A percentile compares a stretch with the other conserved stretches of the same genome.
phyloP scores from a whole-genome alignment of 2,113 vertebrate genomes.

The Syngnathus floridae region DNA sequence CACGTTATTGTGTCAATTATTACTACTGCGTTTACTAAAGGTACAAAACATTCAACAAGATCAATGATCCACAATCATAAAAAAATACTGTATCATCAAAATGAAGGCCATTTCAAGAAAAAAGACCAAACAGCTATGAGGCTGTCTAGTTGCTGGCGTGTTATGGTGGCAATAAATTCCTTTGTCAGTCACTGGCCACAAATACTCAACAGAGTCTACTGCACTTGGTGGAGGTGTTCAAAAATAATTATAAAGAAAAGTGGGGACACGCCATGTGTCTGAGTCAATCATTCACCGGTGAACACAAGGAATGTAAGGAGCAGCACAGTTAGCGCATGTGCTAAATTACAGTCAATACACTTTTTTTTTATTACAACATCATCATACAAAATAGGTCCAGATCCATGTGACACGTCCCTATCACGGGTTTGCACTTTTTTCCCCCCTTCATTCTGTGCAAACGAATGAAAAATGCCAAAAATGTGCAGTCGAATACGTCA shows the following conservation, averaged over 20 bases:
- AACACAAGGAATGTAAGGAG: not conserved
- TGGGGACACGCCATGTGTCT: not conserved
- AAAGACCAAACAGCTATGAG: not conserved
- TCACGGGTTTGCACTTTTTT: not conserved
- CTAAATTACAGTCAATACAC: not conserved
- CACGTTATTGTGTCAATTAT: not conserved
- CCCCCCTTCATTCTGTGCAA: not conserved
- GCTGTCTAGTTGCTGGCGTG: not conserved
- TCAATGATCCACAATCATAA: not conserved
- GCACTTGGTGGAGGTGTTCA: not conserved
- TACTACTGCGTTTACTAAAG: not conserved
- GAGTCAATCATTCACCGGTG: not conserved
- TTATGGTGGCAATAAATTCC: conserved; percentile 1
- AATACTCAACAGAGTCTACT: not conserved
- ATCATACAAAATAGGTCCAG: not conserved
- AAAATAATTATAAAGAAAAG: not conserved
- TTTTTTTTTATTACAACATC: not conserved
- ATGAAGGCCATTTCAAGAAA: not conserved
- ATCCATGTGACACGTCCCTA: not conserved
- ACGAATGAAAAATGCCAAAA: not conserved
- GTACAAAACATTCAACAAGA: not conserved
- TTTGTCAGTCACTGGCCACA: not conserved
- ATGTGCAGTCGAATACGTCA: not conserved
- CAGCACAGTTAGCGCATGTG: not conserved
- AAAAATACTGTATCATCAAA: not conserved